Evolutionary conservation across 1,140 invertebrate species (phyloP), one percentile per base, ranked within the genome.

Genomic region (Conopomorpha cramerella): DNA sequence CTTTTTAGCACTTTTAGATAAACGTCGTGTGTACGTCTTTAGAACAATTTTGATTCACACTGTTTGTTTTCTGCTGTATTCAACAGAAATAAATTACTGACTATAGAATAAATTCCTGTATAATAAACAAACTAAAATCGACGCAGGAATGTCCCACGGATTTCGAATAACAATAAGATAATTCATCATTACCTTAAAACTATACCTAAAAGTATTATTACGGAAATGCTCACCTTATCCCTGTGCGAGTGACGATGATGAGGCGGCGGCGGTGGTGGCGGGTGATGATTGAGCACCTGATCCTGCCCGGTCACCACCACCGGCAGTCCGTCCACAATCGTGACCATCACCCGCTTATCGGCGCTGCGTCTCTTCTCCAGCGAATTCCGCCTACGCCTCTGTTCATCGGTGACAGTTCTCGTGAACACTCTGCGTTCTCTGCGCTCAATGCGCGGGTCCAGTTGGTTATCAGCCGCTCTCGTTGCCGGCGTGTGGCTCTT

Each of bases 401-500:
- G 63, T 68, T 78, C 66, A 52, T 80, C 62, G 34, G 77, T 72
- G 37, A 81, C 65, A 12, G 62, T 63, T 26, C 61, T 49, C 3
- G 62, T 52, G 31, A 71, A 73, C 6, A 71, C 60, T 16, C 62
- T 76, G 14, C 68, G 36, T 13, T 52, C 44, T 31, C 71, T 61
- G 6, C 64, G 49, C 15, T 68, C 62, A 18, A 65, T 51, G 28
- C 60, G 41, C 35, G 61, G 63, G 51, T 62, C 62, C 16, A 32
- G 43, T 38, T 56, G 56, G 34, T 70, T 66, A 37, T 66, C 72
- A 18, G 74, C 64, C 16, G 68, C 73, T 38, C 79, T 64, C 3
- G 83, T 85, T 26, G 80, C 79, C 10, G 80, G 80, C 0, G 81
- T 80, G 49, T 86, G 84, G 39, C 86, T 88, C 52, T 91, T 91